Evolutionary conservation across 2,888 invertebrate species (phyloP), one percentile per base, ranked within the genome.

Genomic region (Notodonta ziczac): DNA sequence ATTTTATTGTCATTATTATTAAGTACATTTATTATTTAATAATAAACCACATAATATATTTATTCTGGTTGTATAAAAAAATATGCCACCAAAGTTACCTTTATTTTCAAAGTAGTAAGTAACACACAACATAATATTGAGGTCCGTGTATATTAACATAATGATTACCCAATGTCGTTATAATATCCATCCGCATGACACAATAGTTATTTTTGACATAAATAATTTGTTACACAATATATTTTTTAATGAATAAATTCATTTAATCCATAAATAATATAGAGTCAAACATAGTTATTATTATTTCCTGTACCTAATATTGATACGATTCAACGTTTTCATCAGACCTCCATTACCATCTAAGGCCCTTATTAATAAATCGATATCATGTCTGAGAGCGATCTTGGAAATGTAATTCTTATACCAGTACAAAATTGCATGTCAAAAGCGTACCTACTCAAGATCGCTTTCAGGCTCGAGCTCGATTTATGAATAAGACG

Each of bases 81-180:
- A n/a, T 7, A 48, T n/a, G 10, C 14, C 10, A n/a, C n/a, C n/a
- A n/a, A 10, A 4, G 12, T 9, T 10, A 10, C 42, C 4, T 42
- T 10, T 42, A 24, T 24, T 24, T 24, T 24, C 24, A 2, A 24
- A 2, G 24, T 24, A 24, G 24, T 24, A 24, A 42, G 42, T 42
- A 42, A 12, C 40, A 46, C 12, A 48, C 5, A n/a, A 48, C 14
- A 6, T 14, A 14, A 48, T n/a, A 48, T 48, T 14, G 5, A 48
- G n/a, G n/a, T 48, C 48, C 51, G 51, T 10, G 24, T 16, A 16
- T 51, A 32, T 52, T 52, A 52, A 24, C 32, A 52, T 52, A 52
- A 5, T 52, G 54, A 50, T 73, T 74, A 57, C 42, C 35, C 50
- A 62, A 72, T 40, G 60, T 50, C 50, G 51, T 62, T 24, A 60